Evolutionary conservation across 2,888 invertebrate genomes (phyloP), one percentile per base, ranked within the genome.

Genomic region (Ferdinandea cuprea): DNA sequence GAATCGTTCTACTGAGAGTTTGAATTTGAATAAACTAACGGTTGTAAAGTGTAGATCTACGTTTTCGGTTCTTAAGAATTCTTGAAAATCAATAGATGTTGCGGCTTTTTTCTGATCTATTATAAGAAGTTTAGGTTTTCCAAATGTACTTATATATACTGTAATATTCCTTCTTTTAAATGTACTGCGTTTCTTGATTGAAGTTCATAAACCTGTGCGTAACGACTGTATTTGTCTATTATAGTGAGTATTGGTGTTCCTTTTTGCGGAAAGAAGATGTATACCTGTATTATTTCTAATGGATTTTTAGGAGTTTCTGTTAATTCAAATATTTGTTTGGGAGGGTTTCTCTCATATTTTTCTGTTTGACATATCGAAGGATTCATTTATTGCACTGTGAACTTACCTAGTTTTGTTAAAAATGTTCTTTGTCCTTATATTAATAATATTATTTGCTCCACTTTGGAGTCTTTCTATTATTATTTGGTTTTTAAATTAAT

Each of bases 311-410:
- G n/a, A n/a, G n/a, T n/a, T n/a, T n/a, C n/a, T n/a, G n/a, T n/a
- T n/a, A n/a, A n/a, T n/a, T n/a, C n/a, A n/a, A n/a, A n/a, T n/a
- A n/a, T n/a, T n/a, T n/a, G n/a, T n/a, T n/a, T n/a, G n/a, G n/a
- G n/a, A n/a, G n/a, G n/a, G n/a, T n/a, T 15, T 28, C 69, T 69
- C 11, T 63, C 63, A 8, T 71, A 78, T 52, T 71, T 77, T 1
- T 42, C 58, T 11, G 8, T 28, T 4, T 63, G 54, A 11, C 63
- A 69, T 42, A 77, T 17, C 11, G 11, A 63, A 63, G 11, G 63
- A 32, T 35, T 69, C 58, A 40, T 71, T 71, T 15, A 77, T 77
- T 7, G 69, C 69, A 63, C 69, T 63, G 19, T 77, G 77, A 9
- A n/a, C 21, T 46, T 28, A 37, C 46, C 30, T 61, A 13, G 21